Evolutionary conservation across 37 sponge, comb jelly and placozoan genomes (phyloP).

Genomic region (Lycopodina hypogea): DNA sequence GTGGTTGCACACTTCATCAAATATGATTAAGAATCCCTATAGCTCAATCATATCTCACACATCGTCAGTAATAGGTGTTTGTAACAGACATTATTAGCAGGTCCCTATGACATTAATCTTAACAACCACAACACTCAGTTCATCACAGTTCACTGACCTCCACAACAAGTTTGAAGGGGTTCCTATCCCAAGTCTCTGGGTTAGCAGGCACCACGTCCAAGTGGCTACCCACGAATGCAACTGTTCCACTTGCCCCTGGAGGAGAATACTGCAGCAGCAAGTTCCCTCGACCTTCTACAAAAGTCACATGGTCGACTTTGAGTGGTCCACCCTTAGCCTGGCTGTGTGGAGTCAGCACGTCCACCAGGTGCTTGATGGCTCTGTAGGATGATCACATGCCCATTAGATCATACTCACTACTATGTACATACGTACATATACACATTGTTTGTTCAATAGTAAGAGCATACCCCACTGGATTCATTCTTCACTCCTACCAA

Average conservation of each 20-base stretch:
- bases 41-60: too few species aligned
- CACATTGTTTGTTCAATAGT: neutral
- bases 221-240: slow-evolving; percentile 73
- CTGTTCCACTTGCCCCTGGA: slow-evolving; percentile 51
- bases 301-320: slow-evolving; percentile 61
- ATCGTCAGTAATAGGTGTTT: too few species aligned
- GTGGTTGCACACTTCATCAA: too few species aligned
- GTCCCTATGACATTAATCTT: too few species aligned
- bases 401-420: neutral
- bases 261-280: slow-evolving; percentile 58
- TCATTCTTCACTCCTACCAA: too few species aligned
- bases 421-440: neutral
- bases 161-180: slow-evolving; percentile 63
- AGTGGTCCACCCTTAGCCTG: slow-evolving; percentile 57
- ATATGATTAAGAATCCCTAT: too few species aligned
- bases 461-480: too few species aligned
- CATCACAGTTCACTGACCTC: slow-evolving; percentile 30
- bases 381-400: slow-evolving; percentile 22
- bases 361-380: slow-evolving; percentile 64
- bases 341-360: slow-evolving; percentile 53
- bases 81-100: too few species aligned
- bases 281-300: slow-evolving; percentile 58
- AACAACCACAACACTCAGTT: too few species aligned
- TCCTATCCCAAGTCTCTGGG: slow-evolving; percentile 76
- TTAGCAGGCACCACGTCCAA: slow-evolving; percentile 83